Evolutionary conservation across 2,113 vertebrate genomes (phyloP), one percentile per base, ranked within the genome.

Genomic region (Heloderma charlesbogerti): DNA sequence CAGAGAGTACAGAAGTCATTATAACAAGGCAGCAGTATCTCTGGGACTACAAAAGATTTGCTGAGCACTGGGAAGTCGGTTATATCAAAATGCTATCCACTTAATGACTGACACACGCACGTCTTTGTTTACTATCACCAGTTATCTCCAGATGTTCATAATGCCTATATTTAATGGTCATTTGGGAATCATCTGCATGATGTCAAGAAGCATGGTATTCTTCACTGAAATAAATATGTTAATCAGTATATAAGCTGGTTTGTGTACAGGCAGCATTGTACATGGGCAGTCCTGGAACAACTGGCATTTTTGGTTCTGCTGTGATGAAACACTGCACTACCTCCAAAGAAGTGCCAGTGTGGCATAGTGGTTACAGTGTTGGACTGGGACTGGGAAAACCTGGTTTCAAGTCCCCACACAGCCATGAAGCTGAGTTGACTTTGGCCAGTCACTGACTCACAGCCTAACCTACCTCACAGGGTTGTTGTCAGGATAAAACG

Each of bases 101-200:
- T 93, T 94, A 89, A 94, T 92, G 74, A 72, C 71, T n/a, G 34
- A 72, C 31, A n/a, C 71, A 72, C 71, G n/a, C 71, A 72, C 34
- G 15, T 72, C 71, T 72, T n/a, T 72, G 71, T 72, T 72, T 72
- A 72, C 13, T 31, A 72, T 72, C 71, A 31, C 71, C 31, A n/a
- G 34, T 16, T 72, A 72, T 69, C 71, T 93, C 89, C 79, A 92
- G 86, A 80, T 37, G 15, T 95, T 96, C 92, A 6, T 48, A 60
- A 16, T 78, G 78, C 77, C 40, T 89, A 0, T 66, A 10, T 75
- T 78, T 89, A 54, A 90, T 6, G 82, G 85, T 91, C 91, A 94
- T 89, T 75, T n/a, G 25, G 90, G 79, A 91, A 74, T 0, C 6
- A 74, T 0, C 6, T 0, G 0, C 34, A 2, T 0, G 0, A 0